Base-by-base conservation (phyloP, 2,888 invertebrate species). In the Eutolmus rufibarbis region DNA sequence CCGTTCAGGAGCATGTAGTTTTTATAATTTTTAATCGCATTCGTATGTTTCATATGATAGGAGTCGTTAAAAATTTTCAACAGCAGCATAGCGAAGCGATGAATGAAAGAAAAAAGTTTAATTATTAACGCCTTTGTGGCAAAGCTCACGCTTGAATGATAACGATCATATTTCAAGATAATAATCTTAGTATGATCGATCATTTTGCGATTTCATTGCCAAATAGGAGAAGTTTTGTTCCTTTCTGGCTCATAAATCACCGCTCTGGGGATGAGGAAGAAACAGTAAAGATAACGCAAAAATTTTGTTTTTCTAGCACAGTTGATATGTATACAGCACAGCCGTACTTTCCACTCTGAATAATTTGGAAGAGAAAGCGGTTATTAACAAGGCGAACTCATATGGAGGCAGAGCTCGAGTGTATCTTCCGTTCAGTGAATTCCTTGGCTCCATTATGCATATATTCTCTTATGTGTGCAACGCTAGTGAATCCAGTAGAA, bases 341-440 rank as follows among this genome's bases (percentile, higher is more conserved):
- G 46, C 56, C 37, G 46, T 87, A 88, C 88, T 88, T 88, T 88
- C 88, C 88, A 88, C 86, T 88, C 88, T 88, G 87, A 88, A 88
- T 88, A 88, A 85, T 87, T 87, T 85, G 84, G 86, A 82, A 84
- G 88, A 88, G 88, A 88, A 88, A 88, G 88, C 88, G 87, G 82
- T 87, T 88, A 34, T 81, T 81, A 81, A 56, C 81, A 51, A 56
- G 56, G 28, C 81, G 31, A 28, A 56, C 28, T 81, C 81, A 56
- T 81, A 81, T 31, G 37, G 37, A 81, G 51, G 28, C 51, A 81
- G 46, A 81, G 34, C n/a, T 43, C 2, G 46, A 78, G 43, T 78
- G 40, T 78, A 19, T 66, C 66, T 66, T 81, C 56, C 81, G n/a
- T 34, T 51, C 9, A 56, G 8, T 81, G 56, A 81, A 28, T 81